Evolutionary conservation across 2,113 vertebrate genomes (phyloP), one percentile per base, ranked within the genome.

Genomic region (Propithecus coquereli): DNA sequence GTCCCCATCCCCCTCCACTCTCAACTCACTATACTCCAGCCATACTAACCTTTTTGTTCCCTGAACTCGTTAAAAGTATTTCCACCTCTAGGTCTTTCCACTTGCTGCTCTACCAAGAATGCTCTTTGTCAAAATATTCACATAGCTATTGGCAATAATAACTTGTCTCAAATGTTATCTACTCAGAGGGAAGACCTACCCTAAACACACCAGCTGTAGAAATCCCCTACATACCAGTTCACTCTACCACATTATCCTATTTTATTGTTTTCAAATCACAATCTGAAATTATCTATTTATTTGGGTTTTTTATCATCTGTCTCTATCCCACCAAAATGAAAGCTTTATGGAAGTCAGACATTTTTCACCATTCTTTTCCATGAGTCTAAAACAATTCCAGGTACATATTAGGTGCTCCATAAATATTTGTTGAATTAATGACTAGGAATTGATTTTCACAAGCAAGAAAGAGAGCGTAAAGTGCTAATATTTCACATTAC

Each of bases 341-440:
- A 96, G 7, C 32, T 80, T 66, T 37, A 17, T 43, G 52, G 37
- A 12, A 82, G 13, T 40, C 50, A 85, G 14, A 45, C 43, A 30
- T 59, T 83, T 73, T 93, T 88, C 30, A 73, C 43, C 45, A 37
- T 86, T 94, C 17, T 74, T 34, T 77, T 6, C 14, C 40, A 77
- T 71, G 37, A 81, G 6, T 76, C 80, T 63, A 71, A 95, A 92
- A 83, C 13, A 92, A 95, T 82, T 82, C 32, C 68, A 83, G 84
- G 20, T n/a, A 45, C 10, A 63, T 40, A 87, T 7, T 30, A 87
- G 30, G 5, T 68, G 1, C 5, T 83, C 57, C 61, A 45, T 45
- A 83, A 83, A 32, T 45, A 85, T 30, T 68, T 97, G 43, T 23
- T 52, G n/a, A 71, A 17, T 91, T 66, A 71, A 94, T 83, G 34